These are phyloP conservation scores for Parapsyche elsis DNA, from an alignment of 1,140 invertebrate species.

Conservation along the genomic window DNA sequence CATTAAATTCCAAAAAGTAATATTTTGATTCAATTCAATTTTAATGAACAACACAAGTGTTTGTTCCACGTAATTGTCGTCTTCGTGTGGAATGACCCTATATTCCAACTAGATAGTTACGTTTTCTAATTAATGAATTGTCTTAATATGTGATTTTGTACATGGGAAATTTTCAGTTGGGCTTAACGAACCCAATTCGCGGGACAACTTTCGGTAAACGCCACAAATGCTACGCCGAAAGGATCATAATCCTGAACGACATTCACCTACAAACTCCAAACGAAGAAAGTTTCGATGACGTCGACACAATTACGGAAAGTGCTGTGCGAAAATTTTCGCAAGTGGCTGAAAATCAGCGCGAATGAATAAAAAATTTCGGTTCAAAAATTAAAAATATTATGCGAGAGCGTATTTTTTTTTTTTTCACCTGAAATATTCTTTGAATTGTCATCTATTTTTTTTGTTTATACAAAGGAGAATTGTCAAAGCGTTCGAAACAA, in stretches of 20 bases:
- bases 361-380: not conserved
- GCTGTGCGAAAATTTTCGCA: not conserved
- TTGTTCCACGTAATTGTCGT: no score
- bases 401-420: not conserved
- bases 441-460: constrained; percentile 10
- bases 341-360: not conserved
- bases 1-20: no score
- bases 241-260: constrained; percentile 3
- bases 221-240: not conserved
- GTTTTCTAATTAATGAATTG: not conserved
- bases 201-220: no score
- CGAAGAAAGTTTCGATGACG: constrained; percentile 18
- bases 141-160: not conserved
- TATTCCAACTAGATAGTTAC: no score
- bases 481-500: constrained; percentile 9
- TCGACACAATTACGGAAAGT: constrained; percentile 5
- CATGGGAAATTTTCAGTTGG: not conserved
- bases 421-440: not conserved
- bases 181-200: not conserved
- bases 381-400: not conserved
- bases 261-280: not conserved
- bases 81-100: no score
- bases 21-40: no score
- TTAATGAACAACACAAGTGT: no score
- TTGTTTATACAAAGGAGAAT: constrained; percentile 19